phyloP scores from a whole-genome alignment of 2,888 invertebrate genomes.

The Drosophila demipolita region DNA sequence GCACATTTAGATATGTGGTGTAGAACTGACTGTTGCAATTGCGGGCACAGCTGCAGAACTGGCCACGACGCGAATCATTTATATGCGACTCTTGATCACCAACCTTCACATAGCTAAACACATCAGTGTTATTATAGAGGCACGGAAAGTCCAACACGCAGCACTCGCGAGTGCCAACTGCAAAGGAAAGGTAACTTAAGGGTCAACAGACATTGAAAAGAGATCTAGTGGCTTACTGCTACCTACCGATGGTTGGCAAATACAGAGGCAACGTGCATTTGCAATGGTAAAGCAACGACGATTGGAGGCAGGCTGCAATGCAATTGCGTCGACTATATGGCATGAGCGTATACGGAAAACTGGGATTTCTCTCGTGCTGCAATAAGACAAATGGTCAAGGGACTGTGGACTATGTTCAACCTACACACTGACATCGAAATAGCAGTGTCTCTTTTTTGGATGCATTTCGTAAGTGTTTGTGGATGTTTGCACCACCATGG shows the following conservation, averaged over 20 bases:
- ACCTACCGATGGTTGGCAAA: slow-evolving; percentile 64
- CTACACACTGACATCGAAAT: slow-evolving; percentile 67
- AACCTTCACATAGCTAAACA: slow-evolving; percentile 66
- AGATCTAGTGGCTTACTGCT: too few relatives aligned
- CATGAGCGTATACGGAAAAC: slow-evolving; percentile 43
- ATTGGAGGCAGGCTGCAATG: slow-evolving; percentile 73
- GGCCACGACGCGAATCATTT: slow-evolving; percentile 67
- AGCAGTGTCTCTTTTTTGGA: slow-evolving; percentile 67
- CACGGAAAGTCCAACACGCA: slow-evolving; percentile 74
- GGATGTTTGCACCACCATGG: slow-evolving; percentile 64
- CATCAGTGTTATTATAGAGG: slow-evolving; percentile 65
- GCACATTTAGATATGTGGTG: slow-evolving; percentile 60
- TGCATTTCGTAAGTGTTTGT: slow-evolving; percentile 56
- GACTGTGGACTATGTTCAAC: rapidly evolving
- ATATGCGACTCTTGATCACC: slow-evolving; percentile 63
- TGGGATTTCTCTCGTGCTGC: slow-evolving; percentile 64
- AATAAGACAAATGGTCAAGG: neutral
- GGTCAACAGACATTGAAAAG: neutral
- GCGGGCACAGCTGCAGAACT: slow-evolving; percentile 73
- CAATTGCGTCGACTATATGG: slow-evolving; percentile 78
- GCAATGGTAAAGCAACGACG: slow-evolving; percentile 65
- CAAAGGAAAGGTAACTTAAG: neutral
- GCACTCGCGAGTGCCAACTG: slow-evolving; percentile 64
- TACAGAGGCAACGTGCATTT: slow-evolving; percentile 78
- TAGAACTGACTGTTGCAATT: slow-evolving; percentile 74